A percentile compares a stretch with the other conserved stretches of the same genome.
phyloP scores from a whole-genome alignment of 2,797 vertebrate species.

The Gallinago stenura region DNA sequence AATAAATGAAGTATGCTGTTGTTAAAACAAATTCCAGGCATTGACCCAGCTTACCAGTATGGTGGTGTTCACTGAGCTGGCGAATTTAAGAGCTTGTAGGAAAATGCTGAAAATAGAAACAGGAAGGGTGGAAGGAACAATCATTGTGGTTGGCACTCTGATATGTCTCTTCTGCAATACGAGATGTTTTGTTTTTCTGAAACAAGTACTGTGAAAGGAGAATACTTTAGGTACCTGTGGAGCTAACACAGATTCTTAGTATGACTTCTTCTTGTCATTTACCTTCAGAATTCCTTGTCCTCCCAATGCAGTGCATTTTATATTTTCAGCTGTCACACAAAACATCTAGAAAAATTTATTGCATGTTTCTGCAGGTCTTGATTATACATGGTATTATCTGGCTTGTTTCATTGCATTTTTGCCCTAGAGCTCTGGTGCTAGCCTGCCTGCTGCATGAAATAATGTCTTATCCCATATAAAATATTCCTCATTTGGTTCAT shows the following conservation, averaged over 20 bases:
- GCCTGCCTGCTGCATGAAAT: background rate
- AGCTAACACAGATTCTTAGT: background rate
- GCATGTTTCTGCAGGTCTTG: background rate
- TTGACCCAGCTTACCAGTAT: background rate
- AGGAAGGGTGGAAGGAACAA: background rate
- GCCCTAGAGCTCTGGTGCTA: background rate
- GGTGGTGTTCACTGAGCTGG: background rate
- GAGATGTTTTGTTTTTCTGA: background rate
- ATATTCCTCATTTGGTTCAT: background rate
- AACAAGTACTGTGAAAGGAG: background rate
- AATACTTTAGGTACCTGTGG: background rate
- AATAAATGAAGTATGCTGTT: background rate
- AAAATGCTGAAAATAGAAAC: background rate
- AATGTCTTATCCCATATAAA: background rate
- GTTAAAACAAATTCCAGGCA: background rate
- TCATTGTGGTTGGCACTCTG: background rate
- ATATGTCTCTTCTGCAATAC: background rate
- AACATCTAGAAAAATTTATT: background rate
- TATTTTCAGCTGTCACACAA: background rate
- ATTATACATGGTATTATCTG: background rate
- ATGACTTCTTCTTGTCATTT: background rate
- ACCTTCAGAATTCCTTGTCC: background rate
- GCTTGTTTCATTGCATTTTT: background rate
- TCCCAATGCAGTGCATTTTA: background rate
- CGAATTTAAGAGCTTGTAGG: background rate